phyloP scores from a whole-genome alignment of 2,888 invertebrate species.

The Hybos culiciformis region DNA sequence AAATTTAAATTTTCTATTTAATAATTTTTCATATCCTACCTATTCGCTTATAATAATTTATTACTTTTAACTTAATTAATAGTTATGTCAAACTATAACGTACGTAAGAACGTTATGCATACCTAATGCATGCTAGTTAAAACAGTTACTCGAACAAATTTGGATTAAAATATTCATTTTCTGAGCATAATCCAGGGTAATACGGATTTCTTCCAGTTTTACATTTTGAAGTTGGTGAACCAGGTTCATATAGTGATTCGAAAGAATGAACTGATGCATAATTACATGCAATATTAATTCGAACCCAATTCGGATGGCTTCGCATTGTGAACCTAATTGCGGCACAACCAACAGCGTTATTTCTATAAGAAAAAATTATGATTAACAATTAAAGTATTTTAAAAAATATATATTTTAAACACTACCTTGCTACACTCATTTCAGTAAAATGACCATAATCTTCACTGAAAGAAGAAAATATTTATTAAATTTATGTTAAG shows the following conservation, averaged over 20 bases:
- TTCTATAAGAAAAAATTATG: too few species aligned
- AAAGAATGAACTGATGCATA: conserved; percentile 31
- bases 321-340: conserved; percentile 28
- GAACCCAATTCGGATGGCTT: conserved; percentile 24
- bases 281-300: conserved; percentile 31
- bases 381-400: too few species aligned
- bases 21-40: too few species aligned
- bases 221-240: conserved; percentile 28
- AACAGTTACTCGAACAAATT: too few species aligned
- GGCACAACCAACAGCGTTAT: conserved; percentile 33
- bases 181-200: conserved; percentile 28
- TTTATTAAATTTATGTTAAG: neutral
- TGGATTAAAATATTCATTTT: conserved; percentile 27
- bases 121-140: neutral
- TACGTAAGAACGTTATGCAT: too few species aligned
- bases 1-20: neutral
- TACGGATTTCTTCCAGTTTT: conserved; percentile 23
- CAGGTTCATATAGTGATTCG: conserved; percentile 27
- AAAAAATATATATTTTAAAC: too few species aligned
- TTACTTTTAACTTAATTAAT: too few species aligned
- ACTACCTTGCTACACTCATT: conserved; percentile 28
- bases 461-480: conserved; percentile 19
- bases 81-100: too few species aligned
- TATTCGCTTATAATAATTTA: too few species aligned
- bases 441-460: conserved; percentile 33